phyloP scores from a whole-genome alignment of 2,888 invertebrate species.

The Dichetophora obliterata region DNA sequence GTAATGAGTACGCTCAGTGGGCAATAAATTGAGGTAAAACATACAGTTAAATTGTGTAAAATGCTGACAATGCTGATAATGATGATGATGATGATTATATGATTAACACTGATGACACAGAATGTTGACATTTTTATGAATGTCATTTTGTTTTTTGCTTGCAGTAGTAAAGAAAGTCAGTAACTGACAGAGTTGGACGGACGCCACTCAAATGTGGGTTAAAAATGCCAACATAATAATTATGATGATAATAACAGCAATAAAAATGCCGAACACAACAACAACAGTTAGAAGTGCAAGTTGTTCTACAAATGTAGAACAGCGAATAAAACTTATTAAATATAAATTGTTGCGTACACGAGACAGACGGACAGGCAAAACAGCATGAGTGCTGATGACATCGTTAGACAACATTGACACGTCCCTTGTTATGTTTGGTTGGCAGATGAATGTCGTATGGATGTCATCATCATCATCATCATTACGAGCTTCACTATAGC shows the following conservation, averaged over 20 bases:
- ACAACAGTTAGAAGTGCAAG: background rate
- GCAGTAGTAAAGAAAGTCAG: too few species aligned
- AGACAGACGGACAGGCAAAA: background rate
- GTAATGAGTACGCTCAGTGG: background rate
- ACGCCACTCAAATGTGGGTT: conserved; percentile 9
- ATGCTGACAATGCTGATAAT: background rate
- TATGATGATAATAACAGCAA: background rate
- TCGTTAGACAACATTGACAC: conserved; percentile 24
- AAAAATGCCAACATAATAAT: conserved; percentile 6
- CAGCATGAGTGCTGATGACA: conserved; percentile 19
- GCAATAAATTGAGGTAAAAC: background rate
- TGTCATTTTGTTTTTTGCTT: background rate
- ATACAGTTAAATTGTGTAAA: background rate
- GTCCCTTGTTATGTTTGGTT: background rate
- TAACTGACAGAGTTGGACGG: too few species aligned
- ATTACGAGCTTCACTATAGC: too few species aligned
- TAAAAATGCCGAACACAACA: background rate
- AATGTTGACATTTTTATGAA: conserved; percentile 9
- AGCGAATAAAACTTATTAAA: conserved; percentile 12
- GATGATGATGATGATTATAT: background rate
- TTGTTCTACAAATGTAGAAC: background rate
- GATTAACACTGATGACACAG: background rate
- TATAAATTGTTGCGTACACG: conserved; percentile 22
- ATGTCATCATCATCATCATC: conserved; percentile 14
- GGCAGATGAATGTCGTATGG: background rate